Conservation (phyloP, 2,797 vertebrate genomes). For the Cossypha caffra region DNA sequence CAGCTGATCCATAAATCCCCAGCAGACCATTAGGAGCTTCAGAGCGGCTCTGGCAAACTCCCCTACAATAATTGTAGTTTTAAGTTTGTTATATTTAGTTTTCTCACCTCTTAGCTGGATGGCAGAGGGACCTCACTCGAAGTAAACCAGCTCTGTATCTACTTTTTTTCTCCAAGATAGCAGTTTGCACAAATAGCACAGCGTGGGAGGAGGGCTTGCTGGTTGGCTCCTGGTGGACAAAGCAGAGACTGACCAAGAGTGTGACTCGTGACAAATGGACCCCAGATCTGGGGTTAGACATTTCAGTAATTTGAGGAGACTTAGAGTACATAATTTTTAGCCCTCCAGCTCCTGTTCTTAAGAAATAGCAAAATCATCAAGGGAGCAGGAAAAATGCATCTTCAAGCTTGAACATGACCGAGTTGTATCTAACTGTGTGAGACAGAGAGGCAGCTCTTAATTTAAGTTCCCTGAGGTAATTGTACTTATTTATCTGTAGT, state of each 20-base stretch:
- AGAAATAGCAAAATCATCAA: neutral
- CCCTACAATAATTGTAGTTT: conserved; percentile 64
- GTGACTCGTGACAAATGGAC: neutral
- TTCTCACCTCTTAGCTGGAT: conserved; percentile 53
- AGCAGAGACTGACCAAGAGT: neutral
- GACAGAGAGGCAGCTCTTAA: neutral
- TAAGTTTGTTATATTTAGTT: conserved; percentile 68
- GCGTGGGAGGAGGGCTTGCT: neutral
- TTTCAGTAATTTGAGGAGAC: neutral
- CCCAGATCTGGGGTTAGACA: neutral
- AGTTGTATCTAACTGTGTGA: neutral
- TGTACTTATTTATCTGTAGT: neutral
- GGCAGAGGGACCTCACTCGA: neutral
- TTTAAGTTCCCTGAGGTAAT: conserved; percentile 34
- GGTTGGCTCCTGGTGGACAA: neutral
- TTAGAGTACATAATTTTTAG: neutral
- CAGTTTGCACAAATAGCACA: neutral
- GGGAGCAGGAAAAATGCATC: neutral
- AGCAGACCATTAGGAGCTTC: conserved; percentile 67
- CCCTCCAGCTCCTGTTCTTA: neutral
- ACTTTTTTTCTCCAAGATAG: neutral
- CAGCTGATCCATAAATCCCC: conserved; percentile 72
- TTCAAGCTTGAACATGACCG: neutral
- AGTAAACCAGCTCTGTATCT: neutral
- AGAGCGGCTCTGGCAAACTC: conserved; percentile 47